phyloP scores from a whole-genome alignment of 1,140 invertebrate species.

The Penaeus vannamei region DNA sequence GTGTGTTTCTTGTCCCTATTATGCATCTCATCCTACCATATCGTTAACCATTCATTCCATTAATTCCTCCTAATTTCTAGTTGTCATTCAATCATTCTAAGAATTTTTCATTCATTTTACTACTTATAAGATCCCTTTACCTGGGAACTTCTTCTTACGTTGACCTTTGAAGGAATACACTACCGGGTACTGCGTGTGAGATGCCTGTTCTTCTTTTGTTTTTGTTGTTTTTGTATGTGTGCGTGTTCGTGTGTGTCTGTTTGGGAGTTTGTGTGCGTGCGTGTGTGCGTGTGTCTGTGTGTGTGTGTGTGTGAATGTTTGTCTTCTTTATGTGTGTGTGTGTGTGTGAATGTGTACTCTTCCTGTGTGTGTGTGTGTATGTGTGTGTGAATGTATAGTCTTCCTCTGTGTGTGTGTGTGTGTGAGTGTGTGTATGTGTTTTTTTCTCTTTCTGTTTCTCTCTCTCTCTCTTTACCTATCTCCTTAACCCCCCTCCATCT shows the following conservation, averaged over 20 bases:
- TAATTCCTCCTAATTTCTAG: too few species aligned
- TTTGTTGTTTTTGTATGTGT: too few species aligned
- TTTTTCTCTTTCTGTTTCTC: background rate
- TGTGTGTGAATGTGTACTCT: background rate
- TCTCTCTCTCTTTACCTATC: background rate
- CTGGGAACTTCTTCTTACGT: too few species aligned
- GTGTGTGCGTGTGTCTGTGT: background rate
- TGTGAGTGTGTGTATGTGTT: background rate
- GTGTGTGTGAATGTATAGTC: background rate
- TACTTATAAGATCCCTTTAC: too few species aligned
- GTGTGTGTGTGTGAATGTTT: background rate
- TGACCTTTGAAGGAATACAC: too few species aligned
- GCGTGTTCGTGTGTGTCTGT: background rate
- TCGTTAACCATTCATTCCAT: too few species aligned
- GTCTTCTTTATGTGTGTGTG: background rate
- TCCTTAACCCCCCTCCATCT: background rate
- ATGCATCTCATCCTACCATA: too few species aligned
- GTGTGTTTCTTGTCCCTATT: too few species aligned
- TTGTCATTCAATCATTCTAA: too few species aligned
- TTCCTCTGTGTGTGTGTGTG: background rate
- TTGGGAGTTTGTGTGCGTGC: background rate
- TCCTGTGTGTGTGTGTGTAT: background rate
- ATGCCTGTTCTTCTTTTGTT: too few species aligned
- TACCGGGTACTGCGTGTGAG: too few species aligned
- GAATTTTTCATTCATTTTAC: too few species aligned